phyloP scores from a whole-genome alignment of 2,113 vertebrate genomes.

The Axis porcinus region DNA sequence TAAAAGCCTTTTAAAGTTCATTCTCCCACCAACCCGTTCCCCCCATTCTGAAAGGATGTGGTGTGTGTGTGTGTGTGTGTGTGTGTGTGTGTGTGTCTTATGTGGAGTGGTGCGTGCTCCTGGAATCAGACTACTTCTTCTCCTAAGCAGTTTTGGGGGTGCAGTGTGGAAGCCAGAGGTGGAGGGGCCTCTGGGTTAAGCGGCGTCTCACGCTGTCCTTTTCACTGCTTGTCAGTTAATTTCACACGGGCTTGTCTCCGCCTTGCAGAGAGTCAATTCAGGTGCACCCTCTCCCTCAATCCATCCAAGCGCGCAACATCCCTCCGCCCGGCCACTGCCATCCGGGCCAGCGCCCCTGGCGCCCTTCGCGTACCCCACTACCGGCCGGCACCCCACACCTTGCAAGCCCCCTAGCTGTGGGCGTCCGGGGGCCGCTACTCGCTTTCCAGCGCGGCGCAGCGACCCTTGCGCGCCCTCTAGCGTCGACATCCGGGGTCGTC shows the following conservation, averaged over 20 bases:
- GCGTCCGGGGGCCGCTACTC: rapidly evolving
- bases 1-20: conserved; percentile 82
- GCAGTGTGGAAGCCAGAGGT: not conserved
- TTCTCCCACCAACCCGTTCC: not conserved
- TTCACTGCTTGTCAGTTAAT: not conserved
- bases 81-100: conserved; percentile 49
- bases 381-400: rapidly evolving
- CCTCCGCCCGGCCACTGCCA: not conserved
- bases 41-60: conserved; percentile 68
- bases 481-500: conserved; percentile 9
- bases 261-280: not conserved
- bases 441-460: not conserved
- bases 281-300: not conserved
- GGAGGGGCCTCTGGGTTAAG: not conserved
- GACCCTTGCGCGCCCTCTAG: conserved; percentile 67
- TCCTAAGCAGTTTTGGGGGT: not conserved
- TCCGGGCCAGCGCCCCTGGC: not conserved
- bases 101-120: conserved; percentile 1
- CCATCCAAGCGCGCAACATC: not conserved
- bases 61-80: conserved; percentile 64
- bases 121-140: not conserved
- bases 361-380: not conserved
- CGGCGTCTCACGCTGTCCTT: not conserved
- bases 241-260: not conserved
- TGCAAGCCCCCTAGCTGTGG: not conserved